Evolutionary conservation across 2,113 vertebrate species (phyloP), one percentile per base, ranked within the genome.

Genomic region (Verasper variegatus): DNA sequence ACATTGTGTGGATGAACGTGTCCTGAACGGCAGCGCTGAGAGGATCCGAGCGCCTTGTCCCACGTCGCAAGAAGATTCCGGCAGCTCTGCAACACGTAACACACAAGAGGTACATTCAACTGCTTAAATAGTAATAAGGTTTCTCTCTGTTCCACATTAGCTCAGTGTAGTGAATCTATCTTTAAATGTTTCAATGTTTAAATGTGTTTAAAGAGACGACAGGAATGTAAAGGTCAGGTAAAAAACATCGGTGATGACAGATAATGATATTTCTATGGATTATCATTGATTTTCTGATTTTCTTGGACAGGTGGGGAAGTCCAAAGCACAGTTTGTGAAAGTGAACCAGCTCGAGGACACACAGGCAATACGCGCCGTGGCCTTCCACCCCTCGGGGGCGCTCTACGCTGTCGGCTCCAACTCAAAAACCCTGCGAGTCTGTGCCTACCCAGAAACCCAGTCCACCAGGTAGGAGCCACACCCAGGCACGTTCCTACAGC

Each of bases 361-460:
- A 0, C 98, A 99, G 89, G 98, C 98, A 20, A 95, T 99, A 66
- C 96, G 98, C 70, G 97, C 98, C 0, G 97, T 99, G 81, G 97
- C 98, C 82, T 99, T 99, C 92, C 97, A 99, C 90, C 97, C 98
- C n/a, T 93, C 95, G 55, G 98, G 98, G 59, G 92, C 87, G 7
- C 94, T 99, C n/a, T 99, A 97, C 73, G 97, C 98, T 42, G 95
- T 99, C 3, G 98, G 98, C 76, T 99, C 98, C 79, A 99, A 99
- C 92, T 98, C 98, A 4, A 99, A 99, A 95, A 98, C 97, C 6
- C 90, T 99, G 81, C 93, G 98, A 83, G 97, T 99, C 14, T 99
- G 98, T 88, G 95, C 95, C 69, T 99, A 99, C 84, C 96, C 97
- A 61, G 96, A 97, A 51, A 89, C 93, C 20, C 93, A 93, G 49